These are phyloP conservation scores for Sebastes goodei DNA, from an alignment of 2,797 vertebrate genomes.

Conservation along the genomic window DNA sequence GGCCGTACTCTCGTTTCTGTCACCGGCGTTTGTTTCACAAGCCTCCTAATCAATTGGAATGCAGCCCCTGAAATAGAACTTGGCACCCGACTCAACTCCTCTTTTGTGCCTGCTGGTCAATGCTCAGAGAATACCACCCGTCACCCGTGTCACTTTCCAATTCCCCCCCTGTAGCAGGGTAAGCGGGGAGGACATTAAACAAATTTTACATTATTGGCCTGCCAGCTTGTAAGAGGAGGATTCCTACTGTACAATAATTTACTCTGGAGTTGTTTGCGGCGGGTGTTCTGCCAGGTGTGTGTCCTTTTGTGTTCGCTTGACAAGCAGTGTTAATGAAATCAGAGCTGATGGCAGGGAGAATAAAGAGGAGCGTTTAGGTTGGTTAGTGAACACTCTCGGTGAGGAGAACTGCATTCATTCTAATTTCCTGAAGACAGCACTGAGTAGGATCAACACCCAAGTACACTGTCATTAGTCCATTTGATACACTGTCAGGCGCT, in stretches of 20 bases:
- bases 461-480: conserved; percentile 72
- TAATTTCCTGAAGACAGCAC: conserved; percentile 73
- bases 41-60: conserved; percentile 84
- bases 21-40: conserved; percentile 83
- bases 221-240: conserved; percentile 56
- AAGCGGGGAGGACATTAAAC: conserved; percentile 76
- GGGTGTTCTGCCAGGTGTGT: conserved; percentile 74
- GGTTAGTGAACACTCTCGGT: conserved; percentile 51
- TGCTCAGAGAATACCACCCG: conserved; percentile 73
- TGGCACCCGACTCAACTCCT: conserved; percentile 73
- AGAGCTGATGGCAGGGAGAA: conserved; percentile 65
- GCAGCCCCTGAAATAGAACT: conserved; percentile 79
- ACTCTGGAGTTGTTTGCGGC: conserved; percentile 53
- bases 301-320: conserved; percentile 75
- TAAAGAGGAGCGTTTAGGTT: conserved; percentile 64
- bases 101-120: conserved; percentile 78
- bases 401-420: conserved; percentile 61
- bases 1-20: conserved; percentile 75
- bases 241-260: conserved; percentile 69
- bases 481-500: conserved; percentile 72
- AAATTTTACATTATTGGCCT: conserved; percentile 76
- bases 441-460: conserved; percentile 64
- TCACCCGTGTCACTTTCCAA: conserved; percentile 79
- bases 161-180: conserved; percentile 46
- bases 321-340: conserved; percentile 81